phyloP scores from a whole-genome alignment of 2,888 invertebrate species.

The Ligdia adustata region DNA sequence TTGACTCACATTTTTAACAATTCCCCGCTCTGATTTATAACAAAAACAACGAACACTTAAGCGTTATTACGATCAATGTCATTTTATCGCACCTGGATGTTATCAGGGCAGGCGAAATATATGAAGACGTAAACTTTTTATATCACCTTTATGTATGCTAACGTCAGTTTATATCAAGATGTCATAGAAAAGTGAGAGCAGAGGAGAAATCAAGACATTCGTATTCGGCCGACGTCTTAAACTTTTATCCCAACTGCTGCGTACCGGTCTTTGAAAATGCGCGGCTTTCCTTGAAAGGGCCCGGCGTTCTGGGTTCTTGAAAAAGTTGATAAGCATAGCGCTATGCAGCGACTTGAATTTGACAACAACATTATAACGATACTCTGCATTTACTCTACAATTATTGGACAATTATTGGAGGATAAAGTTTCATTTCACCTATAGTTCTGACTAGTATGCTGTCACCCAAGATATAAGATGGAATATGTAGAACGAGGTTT shows the following conservation, averaged over 20 bases:
- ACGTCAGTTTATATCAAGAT: constrained; percentile 21
- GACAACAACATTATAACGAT: too few species aligned
- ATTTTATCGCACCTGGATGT: constrained; percentile 21
- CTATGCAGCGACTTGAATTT: too few species aligned
- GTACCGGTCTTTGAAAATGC: too few species aligned
- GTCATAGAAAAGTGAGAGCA: constrained; percentile 16
- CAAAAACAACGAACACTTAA: constrained; percentile 17
- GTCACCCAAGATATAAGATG: too few species aligned
- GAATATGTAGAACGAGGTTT: too few species aligned
- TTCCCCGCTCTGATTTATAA: constrained; percentile 21
- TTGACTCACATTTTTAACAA: constrained; percentile 16
- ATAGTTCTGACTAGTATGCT: too few species aligned
- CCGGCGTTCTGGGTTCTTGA: too few species aligned
- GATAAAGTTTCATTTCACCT: too few species aligned
- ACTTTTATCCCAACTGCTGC: constrained; percentile 7
- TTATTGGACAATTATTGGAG: too few species aligned
- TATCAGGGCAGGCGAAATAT: constrained; percentile 29
- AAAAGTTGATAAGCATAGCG: too few species aligned
- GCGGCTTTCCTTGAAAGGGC: too few species aligned
- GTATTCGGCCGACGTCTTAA: constrained; percentile 12
- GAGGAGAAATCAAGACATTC: constrained; percentile 12
- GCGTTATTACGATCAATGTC: constrained; percentile 13
- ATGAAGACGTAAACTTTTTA: constrained; percentile 33
- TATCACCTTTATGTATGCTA: constrained; percentile 26
- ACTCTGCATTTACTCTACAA: too few species aligned